Conservation (phyloP, 2,888 invertebrate species). For the Platycnemis pennipes region DNA sequence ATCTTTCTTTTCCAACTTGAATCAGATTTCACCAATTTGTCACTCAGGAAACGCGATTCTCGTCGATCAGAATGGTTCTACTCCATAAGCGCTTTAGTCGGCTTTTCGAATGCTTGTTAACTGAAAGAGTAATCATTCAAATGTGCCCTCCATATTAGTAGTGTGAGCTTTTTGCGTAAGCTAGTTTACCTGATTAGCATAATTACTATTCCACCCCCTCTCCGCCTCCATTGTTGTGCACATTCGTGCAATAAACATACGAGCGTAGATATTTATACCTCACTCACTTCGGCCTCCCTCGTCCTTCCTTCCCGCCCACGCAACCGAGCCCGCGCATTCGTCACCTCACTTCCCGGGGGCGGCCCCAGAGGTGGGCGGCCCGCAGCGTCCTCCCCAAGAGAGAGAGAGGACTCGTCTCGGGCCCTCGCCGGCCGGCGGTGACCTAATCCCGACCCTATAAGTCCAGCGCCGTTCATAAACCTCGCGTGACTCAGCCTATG, state of each 20-base stretch:
- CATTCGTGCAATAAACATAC: not conserved
- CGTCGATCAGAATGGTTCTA: no score
- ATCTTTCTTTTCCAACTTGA: no score
- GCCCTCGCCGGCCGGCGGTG: not conserved
- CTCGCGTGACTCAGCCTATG: not conserved
- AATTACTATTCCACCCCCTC: not conserved
- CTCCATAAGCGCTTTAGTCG: no score
- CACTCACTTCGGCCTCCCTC: not conserved
- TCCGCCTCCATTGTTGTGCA: not conserved
- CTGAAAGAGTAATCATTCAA: not conserved
- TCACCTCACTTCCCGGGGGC: no score
- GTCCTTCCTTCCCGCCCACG: not conserved
- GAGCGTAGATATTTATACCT: not conserved
- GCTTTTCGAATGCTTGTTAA: no score
- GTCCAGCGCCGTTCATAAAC: not conserved
- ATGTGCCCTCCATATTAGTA: not conserved
- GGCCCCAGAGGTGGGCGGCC: not conserved
- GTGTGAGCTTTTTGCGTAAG: not conserved
- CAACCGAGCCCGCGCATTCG: not conserved
- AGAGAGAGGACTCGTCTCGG: not conserved
- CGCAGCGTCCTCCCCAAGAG: not conserved
- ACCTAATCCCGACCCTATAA: slow-evolving; percentile 11
- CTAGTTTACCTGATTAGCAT: not conserved
- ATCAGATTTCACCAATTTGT: no score
- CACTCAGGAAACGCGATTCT: no score